These are phyloP conservation scores for Lepus europaeus DNA, from an alignment of 2,113 vertebrate species.

Conservation along the genomic window DNA sequence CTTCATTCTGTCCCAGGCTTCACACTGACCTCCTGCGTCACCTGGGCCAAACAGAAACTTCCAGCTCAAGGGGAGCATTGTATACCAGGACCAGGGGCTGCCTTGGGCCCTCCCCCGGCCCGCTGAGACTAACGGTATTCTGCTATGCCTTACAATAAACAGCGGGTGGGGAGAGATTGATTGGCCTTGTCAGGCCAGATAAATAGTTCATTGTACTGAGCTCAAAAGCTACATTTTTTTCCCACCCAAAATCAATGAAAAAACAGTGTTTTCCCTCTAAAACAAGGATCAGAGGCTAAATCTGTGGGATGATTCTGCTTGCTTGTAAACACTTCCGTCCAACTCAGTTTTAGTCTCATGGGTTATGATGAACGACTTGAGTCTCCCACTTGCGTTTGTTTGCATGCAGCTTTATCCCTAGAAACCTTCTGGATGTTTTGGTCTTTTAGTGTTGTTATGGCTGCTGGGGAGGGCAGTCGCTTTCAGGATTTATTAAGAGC, in stretches of 20 bases:
- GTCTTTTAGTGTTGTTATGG: background rate
- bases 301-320: slow-evolving; percentile 65
- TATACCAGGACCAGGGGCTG: background rate
- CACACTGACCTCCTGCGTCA: slow-evolving; percentile 72
- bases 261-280: slow-evolving; percentile 64
- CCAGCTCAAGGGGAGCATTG: slow-evolving; percentile 77
- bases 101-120: slow-evolving; percentile 59
- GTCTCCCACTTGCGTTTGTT: background rate
- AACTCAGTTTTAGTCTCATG: slow-evolving; percentile 63
- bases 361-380: slow-evolving; percentile 18
- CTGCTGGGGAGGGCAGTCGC: slow-evolving; percentile 30
- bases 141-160: slow-evolving; percentile 75
- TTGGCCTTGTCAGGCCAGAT: slow-evolving; percentile 80
- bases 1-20: slow-evolving; percentile 71
- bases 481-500: slow-evolving; percentile 42
- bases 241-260: slow-evolving; percentile 79
- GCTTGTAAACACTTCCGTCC: slow-evolving; percentile 65
- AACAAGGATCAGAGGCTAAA: slow-evolving; percentile 76
- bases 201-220: slow-evolving; percentile 83
- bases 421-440: slow-evolving; percentile 31
- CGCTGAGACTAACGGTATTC: slow-evolving; percentile 74
- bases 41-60: slow-evolving; percentile 76
- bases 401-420: slow-evolving; percentile 23
- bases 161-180: slow-evolving; percentile 68
- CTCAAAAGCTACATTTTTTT: slow-evolving; percentile 82